Percentiles rank a stretch among this genome's conserved stretches.
Conservation (phyloP, 2,797 vertebrate species). For the Ataeniobius toweri region DNA sequence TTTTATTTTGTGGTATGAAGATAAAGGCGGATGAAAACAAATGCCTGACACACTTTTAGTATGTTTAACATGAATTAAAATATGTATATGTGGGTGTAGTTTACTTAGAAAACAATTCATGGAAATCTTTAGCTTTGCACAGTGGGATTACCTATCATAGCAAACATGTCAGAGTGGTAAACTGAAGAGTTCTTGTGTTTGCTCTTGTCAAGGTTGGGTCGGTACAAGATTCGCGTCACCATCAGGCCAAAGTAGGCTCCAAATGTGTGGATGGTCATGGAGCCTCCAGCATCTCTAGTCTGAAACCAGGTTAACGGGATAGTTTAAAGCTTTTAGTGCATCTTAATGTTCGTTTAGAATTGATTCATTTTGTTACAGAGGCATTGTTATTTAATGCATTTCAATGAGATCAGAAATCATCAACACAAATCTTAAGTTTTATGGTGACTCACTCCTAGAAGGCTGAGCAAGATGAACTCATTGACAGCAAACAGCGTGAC, state of each 20-base stretch:
- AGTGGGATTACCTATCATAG: conserved; percentile 85
- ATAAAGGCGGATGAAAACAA: not conserved
- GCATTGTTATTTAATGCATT: too few relatives aligned
- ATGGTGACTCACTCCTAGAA: conserved; percentile 80
- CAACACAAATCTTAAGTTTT: not conserved
- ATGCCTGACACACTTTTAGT: not conserved
- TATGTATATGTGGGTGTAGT: too few relatives aligned
- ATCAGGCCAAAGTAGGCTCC: conserved; percentile 92
- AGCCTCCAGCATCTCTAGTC: conserved; percentile 89
- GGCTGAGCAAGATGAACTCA: conserved; percentile 83
- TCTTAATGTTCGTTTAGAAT: too few relatives aligned
- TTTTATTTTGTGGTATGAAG: not conserved
- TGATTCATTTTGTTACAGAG: too few relatives aligned
- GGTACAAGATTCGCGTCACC: conserved; percentile 85
- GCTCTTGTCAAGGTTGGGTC: conserved; percentile 79
- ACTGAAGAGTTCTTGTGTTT: conserved; percentile 75
- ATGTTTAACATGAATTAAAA: not conserved
- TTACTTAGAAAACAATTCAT: not conserved
- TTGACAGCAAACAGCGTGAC: conserved; percentile 86
- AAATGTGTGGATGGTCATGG: conserved; percentile 93
- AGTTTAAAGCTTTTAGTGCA: not conserved
- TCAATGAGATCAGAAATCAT: not conserved
- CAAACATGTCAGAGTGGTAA: conserved; percentile 86
- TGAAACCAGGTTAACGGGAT: conserved; percentile 48
- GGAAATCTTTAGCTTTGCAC: not conserved